Evolutionary conservation across 2,113 vertebrate genomes (phyloP), one percentile per base, ranked within the genome.

Genomic region (Albula goreensis): DNA sequence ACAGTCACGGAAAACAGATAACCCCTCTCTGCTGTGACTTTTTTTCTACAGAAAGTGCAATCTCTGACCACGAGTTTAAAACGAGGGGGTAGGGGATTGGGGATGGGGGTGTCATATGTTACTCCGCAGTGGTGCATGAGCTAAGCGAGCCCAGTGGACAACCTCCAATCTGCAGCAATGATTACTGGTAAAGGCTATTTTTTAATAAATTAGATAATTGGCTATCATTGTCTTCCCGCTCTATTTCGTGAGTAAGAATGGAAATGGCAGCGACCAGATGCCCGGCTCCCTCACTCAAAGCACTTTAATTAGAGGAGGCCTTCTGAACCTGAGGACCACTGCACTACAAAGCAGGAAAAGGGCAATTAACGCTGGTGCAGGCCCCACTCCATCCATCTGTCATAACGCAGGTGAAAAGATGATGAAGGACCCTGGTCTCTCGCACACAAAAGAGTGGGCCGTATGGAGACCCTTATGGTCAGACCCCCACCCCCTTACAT

Each of bases 251-350:
- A 79, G 89, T 81, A 80, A 86, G 81, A 90, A 89, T 88, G 88
- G 90, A 92, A 94, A 94, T 91, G 92, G 93, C 92, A 93, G 93
- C 95, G 96, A 95, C 95, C 96, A 97, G 95, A 95, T 95, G 95
- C 92, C 94, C 89, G 86, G 91, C 93, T 93, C 83, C 5, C 25
- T 66, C 89, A 92, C 93, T 95, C 92, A 92, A 92, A 94, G 89
- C 91, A 92, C 94, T 92, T 96, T 96, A 96, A 97, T 97, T 96
- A 97, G 93, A 95, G 93, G 63, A 87, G 94, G 91, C 93, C 91
- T 92, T 87, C 90, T 93, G 92, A 96, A 96, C 95, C 93, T 94
- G 89, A 90, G 84, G 94, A 96, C 95, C 92, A 92, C 86, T 85
- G 89, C 88, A 88, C 90, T 91, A 91, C 91, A 92, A 90, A 91